Evolutionary conservation across 2,888 invertebrate species (phyloP).

Genomic region (Coenonympha glycerion): DNA sequence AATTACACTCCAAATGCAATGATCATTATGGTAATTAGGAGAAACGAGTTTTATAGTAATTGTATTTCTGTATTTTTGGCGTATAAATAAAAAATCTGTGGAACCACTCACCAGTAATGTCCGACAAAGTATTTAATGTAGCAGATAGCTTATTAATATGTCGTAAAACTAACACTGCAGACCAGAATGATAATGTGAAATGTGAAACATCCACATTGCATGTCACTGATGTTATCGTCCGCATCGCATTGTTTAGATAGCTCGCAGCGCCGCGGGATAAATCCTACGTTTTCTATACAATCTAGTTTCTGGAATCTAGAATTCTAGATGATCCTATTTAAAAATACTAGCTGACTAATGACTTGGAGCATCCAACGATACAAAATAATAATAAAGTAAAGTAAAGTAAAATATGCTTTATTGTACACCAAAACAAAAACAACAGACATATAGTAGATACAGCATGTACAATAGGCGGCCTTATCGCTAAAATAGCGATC

Average conservation of each 20-base stretch:
- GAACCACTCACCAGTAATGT: neutral
- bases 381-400: no score
- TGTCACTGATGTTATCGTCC: neutral
- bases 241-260: neutral
- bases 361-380: no score
- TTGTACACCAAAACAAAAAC: no score
- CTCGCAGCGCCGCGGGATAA: neutral
- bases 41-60: neutral
- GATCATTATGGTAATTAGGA: no score
- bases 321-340: neutral
- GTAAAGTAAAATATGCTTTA: no score
- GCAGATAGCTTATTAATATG: conserved; percentile 1
- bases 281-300: neutral
- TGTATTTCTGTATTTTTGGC: neutral
- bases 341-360: no score
- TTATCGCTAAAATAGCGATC: no score
- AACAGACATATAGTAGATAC: no score
- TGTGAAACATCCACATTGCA: no score
- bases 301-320: neutral
- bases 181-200: neutral
- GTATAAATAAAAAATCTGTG: neutral
- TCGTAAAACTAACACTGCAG: conserved; percentile 8
- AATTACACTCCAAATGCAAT: neutral
- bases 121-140: neutral
- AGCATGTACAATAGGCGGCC: no score